Evolutionary conservation across 2,888 invertebrate genomes (phyloP).

Genomic region (Plagodis dolabraria): DNA sequence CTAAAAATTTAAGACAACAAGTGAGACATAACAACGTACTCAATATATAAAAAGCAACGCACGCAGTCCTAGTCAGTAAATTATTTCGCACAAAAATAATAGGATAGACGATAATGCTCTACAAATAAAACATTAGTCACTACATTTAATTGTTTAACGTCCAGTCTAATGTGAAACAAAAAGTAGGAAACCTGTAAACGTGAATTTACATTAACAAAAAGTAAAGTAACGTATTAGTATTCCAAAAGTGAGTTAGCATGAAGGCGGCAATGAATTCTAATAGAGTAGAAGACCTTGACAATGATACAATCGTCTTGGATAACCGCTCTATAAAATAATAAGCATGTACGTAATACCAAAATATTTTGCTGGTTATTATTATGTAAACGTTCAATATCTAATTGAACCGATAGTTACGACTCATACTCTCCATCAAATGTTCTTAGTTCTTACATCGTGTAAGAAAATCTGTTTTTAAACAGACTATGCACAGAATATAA

Average conservation of each 20-base stretch:
- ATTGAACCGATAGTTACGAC: too few relatives aligned
- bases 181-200: conserved; percentile 49
- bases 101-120: conserved; percentile 7
- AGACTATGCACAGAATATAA: conserved; percentile 3
- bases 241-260: conserved; percentile 67
- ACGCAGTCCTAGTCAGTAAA: neutral
- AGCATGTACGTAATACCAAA: conserved; percentile 4
- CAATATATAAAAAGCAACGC: neutral
- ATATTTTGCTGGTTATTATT: neutral
- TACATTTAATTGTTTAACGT: conserved; percentile 21
- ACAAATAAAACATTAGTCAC: conserved; percentile 11
- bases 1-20: neutral
- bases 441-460: too few relatives aligned
- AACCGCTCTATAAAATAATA: conserved; percentile 60
- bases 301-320: conserved; percentile 69
- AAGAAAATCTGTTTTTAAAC: neutral
- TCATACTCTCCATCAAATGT: too few relatives aligned
- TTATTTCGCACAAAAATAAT: conserved; percentile 3
- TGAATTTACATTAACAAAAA: conserved; percentile 56
- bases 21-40: neutral
- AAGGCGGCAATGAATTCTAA: conserved; percentile 76
- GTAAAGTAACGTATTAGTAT: conserved; percentile 66
- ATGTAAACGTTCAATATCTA: neutral
- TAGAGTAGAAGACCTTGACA: conserved; percentile 76
- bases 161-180: conserved; percentile 32